These are phyloP conservation scores for Scylla paramamosain DNA, from an alignment of 1,140 invertebrate species.

Conservation along the genomic window DNA sequence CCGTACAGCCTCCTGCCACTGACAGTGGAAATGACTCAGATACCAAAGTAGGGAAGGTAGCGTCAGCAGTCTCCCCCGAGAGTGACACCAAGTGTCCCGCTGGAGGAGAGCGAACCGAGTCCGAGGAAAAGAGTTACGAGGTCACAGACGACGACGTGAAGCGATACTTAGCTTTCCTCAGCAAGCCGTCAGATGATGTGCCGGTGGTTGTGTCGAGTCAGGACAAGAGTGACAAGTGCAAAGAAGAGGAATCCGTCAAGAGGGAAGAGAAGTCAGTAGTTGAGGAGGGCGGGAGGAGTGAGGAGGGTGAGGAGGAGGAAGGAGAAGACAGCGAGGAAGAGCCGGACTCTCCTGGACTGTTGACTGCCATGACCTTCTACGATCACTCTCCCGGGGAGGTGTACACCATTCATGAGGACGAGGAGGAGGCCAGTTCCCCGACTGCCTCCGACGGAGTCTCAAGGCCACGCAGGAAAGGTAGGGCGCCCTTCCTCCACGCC, in stretches of 20 bases:
- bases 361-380: conserved; percentile 79
- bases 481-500: conserved; percentile 52
- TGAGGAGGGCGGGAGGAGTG: conserved; percentile 69
- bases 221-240: conserved; percentile 7
- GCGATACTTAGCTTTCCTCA: conserved; percentile 71
- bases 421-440: conserved; percentile 82
- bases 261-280: conserved; percentile 49
- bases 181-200: conserved; percentile 47
- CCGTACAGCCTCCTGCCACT: not conserved
- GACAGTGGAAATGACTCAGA: conserved; percentile 52
- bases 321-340: conserved; percentile 77
- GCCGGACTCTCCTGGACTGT: conserved; percentile 69
- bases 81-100: conserved; percentile 38
- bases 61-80: conserved; percentile 26
- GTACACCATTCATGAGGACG: conserved; percentile 83
- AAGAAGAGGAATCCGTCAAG: conserved; percentile 50
- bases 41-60: conserved; percentile 32
- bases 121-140: conserved; percentile 59
- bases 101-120: not conserved
- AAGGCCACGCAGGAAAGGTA: conserved; percentile 78
- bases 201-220: not conserved
- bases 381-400: conserved; percentile 82
- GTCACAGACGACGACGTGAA: conserved; percentile 70
- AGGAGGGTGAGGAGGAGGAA: conserved; percentile 76
- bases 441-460: conserved; percentile 81